phyloP scores from a whole-genome alignment of 2,797 vertebrate genomes.

The Chelmon rostratus region DNA sequence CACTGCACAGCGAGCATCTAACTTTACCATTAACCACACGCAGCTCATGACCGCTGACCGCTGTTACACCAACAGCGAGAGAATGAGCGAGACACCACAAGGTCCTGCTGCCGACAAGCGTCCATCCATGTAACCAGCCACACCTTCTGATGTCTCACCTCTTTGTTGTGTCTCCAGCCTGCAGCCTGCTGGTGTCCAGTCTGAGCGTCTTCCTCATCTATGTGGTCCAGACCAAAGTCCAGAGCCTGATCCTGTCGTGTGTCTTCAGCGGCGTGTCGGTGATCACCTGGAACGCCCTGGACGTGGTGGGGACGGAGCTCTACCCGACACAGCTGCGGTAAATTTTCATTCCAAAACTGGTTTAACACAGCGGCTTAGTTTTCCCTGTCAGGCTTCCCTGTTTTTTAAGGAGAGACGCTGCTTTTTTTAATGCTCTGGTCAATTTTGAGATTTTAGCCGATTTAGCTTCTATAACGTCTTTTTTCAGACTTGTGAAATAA shows the following conservation, averaged over 20 bases:
- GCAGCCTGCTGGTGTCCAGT: conserved; percentile 83
- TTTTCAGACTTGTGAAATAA: too few species aligned
- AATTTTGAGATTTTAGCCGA: too few species aligned
- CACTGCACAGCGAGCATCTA: neutral
- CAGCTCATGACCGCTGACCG: neutral
- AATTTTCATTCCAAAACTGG: neutral
- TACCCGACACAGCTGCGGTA: conserved; percentile 87
- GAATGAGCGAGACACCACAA: neutral
- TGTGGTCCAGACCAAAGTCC: conserved; percentile 80
- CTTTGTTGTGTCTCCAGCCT: conserved; percentile 63
- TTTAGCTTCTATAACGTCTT: too few species aligned
- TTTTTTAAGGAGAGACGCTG: neutral
- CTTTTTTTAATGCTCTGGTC: too few species aligned
- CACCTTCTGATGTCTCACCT: neutral
- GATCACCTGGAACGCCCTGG: conserved; percentile 86
- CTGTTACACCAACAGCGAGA: too few species aligned
- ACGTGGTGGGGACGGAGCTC: conserved; percentile 85
- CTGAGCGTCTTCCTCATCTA: conserved; percentile 86
- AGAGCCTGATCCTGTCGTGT: conserved; percentile 84
- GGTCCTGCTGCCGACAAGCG: neutral
- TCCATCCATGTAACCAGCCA: neutral
- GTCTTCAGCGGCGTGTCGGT: conserved; percentile 86
- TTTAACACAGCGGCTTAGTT: neutral
- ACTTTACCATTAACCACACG: neutral
- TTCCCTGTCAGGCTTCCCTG: neutral